Conservation (phyloP, 2,888 invertebrate species). For the Eumacrocentrus americanus region DNA sequence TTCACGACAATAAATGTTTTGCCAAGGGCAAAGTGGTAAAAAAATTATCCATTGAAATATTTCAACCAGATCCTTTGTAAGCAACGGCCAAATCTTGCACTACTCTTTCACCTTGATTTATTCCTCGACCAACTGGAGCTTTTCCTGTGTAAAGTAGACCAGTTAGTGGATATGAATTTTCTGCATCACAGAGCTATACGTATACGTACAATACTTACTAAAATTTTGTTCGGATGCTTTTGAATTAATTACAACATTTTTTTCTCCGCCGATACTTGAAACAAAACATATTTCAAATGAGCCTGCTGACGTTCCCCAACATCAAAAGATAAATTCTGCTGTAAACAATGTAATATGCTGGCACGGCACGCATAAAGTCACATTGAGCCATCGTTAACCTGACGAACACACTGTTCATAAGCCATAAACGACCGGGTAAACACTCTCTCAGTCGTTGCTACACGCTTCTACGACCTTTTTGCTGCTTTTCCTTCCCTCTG, state of each 20-base stretch:
- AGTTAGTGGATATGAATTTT: constrained; percentile 41
- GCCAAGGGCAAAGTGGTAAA: constrained; percentile 38
- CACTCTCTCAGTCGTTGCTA: not conserved
- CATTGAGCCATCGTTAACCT: not conserved
- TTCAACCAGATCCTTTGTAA: constrained; percentile 43
- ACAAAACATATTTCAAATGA: no score
- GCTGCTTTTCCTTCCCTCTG: not conserved
- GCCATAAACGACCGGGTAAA: not conserved
- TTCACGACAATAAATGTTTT: constrained; percentile 34
- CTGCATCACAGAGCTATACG: constrained; percentile 44
- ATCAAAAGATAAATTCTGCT: not conserved
- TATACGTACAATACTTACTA: no score
- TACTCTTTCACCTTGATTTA: constrained; percentile 44
- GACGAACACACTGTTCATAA: not conserved
- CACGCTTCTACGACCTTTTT: not conserved
- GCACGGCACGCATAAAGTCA: not conserved
- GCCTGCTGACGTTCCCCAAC: no score
- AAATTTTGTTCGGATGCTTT: no score
- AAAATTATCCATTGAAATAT: constrained; percentile 37
- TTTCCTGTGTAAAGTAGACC: constrained; percentile 43
- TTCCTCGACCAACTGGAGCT: constrained; percentile 36
- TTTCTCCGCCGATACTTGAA: no score
- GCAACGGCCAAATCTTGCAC: constrained; percentile 44
- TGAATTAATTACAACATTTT: no score
- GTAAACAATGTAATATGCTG: not conserved